Evolutionary conservation across 1,140 invertebrate genomes (phyloP), one percentile per base, ranked within the genome.

Genomic region (Whitmania pigra): DNA sequence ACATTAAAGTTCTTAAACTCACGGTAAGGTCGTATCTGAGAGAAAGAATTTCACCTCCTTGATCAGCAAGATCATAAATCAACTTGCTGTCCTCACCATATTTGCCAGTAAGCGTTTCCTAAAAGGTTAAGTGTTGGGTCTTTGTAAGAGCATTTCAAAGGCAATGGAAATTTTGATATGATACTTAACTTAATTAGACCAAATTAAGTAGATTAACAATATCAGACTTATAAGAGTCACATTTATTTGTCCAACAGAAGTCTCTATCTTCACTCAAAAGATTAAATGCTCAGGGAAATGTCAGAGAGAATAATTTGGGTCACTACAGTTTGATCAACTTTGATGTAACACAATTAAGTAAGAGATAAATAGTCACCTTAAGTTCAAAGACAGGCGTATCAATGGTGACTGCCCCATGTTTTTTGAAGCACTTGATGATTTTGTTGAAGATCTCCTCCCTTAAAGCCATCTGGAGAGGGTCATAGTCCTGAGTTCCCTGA

Each of bases 31-130:
- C 85, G 77, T 86, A 86, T 74, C 85, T 77, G 27, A 86, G 75
- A 15, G 85, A 85, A 69, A 85, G 76, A 18, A 85, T 89, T 85
- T 99, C 97, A 53, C 96, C 97, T 69, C 95, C 96, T 84, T 99
- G 95, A 85, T 99, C 95, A 80, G 91, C 92, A 13, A 99, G 83
- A 82, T 99, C 95, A 83, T 97, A 99, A 69, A 99, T 98, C 0
- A 99, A 83, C 81, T 99, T 99, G 0, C 94, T 93, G 83, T 99
- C 97, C 85, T 99, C 96, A 5, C 97, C 97, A 86, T 99, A 99
- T 85, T 99, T 99, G 63, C 94, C 96, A 66, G 94, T 97, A 43
- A 99, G 84, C 7, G 97, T 93, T 84, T 99, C 95, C 89, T 95
- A 78, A 71, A 83, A 82, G 73, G 29, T 71, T n/a, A n/a, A n/a